Evolutionary conservation across 2,797 vertebrate genomes (phyloP), one percentile per base, ranked within the genome.

Genomic region (Apogon talboti): DNA sequence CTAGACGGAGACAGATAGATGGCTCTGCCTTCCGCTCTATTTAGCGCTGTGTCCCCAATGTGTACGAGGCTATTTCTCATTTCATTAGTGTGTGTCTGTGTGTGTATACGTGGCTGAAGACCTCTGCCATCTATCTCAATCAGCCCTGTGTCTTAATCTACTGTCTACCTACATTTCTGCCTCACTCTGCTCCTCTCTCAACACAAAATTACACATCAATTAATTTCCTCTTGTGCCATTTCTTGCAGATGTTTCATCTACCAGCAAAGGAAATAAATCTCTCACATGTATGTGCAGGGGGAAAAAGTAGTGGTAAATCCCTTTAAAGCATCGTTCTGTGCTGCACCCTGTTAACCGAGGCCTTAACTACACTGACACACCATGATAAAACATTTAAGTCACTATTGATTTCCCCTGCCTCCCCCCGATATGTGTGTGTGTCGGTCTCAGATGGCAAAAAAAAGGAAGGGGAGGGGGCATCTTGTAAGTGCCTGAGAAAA

Each of bases 301-400:
- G 79, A 74, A 7, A 74, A 10, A 69, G 72, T 38, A 37, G 69
- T 30, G 35, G 55, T 69, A 75, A 86, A 85, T 86, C 85, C 59
- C 71, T 80, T 78, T 18, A 60, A 79, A 78, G 74, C 79, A 37
- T 60, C 66, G 9, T 74, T 53, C 68, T 74, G 66, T 74, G 72
- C 79, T 78, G 76, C 78, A 69, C 64, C 82, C 67, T 61, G 82
- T 89, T 90, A 88, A 87, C 86, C 0, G 12, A 75, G 83, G 85
- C 77, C 87, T 90, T 91, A 91, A 90, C 87, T 90, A 89, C 87
- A 85, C 80, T 74, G 84, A 89, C 86, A 88, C 77, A 74, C 85
- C 83, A 83, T 83, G 86, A 90, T 90, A 91, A 91, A 91, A 91
- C 89, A 91, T 90, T 90, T 89, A 89, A 90, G 87, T 90, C 87